These are phyloP conservation scores for Eulithis testata DNA, from an alignment of 2,888 invertebrate species.

Conservation along the genomic window DNA sequence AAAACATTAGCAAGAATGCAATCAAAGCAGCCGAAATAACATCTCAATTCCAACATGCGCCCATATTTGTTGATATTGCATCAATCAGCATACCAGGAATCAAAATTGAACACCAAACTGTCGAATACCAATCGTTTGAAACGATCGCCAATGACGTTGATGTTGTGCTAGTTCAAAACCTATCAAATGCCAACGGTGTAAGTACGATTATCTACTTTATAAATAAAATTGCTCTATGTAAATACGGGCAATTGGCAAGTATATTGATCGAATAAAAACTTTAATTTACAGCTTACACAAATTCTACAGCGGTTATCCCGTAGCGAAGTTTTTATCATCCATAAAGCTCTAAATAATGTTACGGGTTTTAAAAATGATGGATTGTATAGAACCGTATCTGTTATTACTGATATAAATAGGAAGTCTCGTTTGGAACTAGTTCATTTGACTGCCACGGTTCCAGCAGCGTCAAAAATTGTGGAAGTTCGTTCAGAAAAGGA, in stretches of 20 bases:
- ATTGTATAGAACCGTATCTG: constrained; percentile 17
- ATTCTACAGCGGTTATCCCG: constrained; percentile 9
- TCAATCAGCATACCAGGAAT: constrained; percentile 27
- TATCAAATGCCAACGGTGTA: constrained; percentile 42
- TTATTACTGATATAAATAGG: constrained; percentile 19
- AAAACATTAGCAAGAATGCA: constrained; percentile 45
- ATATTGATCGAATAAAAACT: background rate
- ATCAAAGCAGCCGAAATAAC: constrained; percentile 42
- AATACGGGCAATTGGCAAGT: too few species aligned
- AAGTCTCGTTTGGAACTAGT: constrained; percentile 39
- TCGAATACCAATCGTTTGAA: constrained; percentile 26
- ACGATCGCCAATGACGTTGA: constrained; percentile 32
- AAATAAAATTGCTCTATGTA: too few species aligned
- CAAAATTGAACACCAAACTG: constrained; percentile 37
- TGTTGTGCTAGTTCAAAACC: constrained; percentile 42
- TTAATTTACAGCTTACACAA: constrained; percentile 27
- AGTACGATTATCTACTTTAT: too few species aligned
- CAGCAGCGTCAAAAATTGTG: constrained; percentile 25
- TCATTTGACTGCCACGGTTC: constrained; percentile 36
- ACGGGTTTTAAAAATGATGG: constrained; percentile 1
- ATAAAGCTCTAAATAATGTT: constrained; percentile 10
- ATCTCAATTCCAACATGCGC: constrained; percentile 16
- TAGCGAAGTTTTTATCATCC: constrained; percentile 19
- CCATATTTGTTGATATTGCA: constrained; percentile 31
- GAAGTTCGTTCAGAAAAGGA: constrained; percentile 42